A percentile compares a stretch with the other conserved stretches of the same genome.
Evolutionary conservation across 2,113 vertebrate species (phyloP).

Genomic region (Platichthys stellatus): DNA sequence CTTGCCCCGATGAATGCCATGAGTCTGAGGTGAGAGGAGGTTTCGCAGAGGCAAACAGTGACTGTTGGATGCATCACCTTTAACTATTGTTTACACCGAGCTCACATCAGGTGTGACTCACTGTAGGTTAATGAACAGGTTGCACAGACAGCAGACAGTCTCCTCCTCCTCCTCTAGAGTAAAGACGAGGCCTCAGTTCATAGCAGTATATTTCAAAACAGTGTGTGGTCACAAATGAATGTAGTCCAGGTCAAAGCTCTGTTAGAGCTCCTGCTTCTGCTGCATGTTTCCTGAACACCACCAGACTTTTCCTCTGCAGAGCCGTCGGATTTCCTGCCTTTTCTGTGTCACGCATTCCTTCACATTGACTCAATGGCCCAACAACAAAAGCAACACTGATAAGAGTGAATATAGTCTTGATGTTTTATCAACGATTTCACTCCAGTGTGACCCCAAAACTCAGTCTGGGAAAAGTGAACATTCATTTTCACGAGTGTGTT

Average conservation of each 20-base stretch:
- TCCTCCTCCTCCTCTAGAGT: neutral
- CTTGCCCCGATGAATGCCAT: slow-evolving; percentile 56
- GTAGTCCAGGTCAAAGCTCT: slow-evolving; percentile 44
- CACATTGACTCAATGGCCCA: slow-evolving; percentile 61
- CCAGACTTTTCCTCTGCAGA: slow-evolving; percentile 66
- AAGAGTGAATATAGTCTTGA: slow-evolving; percentile 27
- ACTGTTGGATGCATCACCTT: slow-evolving; percentile 4
- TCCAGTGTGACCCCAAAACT: slow-evolving; percentile 1
- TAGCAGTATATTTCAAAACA: neutral
- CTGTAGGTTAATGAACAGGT: slow-evolving; percentile 61
- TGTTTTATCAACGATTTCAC: slow-evolving; percentile 13
- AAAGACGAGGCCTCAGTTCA: slow-evolving; percentile 25
- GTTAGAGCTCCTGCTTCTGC: slow-evolving; percentile 28
- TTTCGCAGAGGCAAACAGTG: neutral
- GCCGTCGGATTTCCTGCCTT: slow-evolving; percentile 73
- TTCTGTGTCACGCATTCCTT: slow-evolving; percentile 60
- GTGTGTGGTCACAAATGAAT: neutral
- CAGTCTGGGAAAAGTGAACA: neutral
- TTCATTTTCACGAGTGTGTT: too few species aligned
- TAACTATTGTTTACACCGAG: slow-evolving; percentile 43
- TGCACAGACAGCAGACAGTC: neutral
- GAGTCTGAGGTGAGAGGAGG: slow-evolving; percentile 37
- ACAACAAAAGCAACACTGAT: slow-evolving; percentile 39
- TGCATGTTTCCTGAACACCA: slow-evolving; percentile 66
- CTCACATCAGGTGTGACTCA: slow-evolving; percentile 48